A percentile compares a stretch with the other conserved stretches of the same genome.
phyloP scores from a whole-genome alignment of 2,888 invertebrate species.

The Cheilosia vulpina region DNA sequence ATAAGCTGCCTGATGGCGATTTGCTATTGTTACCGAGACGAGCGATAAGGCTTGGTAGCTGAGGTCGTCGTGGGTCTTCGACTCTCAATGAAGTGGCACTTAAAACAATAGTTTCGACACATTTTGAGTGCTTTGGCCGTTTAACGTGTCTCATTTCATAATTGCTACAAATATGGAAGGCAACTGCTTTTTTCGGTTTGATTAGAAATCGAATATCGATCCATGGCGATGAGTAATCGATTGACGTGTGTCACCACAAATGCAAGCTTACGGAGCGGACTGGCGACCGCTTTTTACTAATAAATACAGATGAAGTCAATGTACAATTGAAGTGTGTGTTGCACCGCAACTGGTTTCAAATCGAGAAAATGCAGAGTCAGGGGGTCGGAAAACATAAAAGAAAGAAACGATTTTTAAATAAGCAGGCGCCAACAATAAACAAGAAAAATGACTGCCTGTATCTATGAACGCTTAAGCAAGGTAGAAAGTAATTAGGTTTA shows the following conservation, averaged over 20 bases:
- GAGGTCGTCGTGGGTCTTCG: conserved; percentile 35
- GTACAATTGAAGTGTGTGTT: too few species aligned
- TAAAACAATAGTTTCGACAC: background rate
- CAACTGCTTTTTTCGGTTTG: conserved; percentile 26
- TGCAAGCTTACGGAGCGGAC: background rate
- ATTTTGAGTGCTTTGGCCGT: background rate
- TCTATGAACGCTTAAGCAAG: too few species aligned
- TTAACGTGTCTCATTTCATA: background rate
- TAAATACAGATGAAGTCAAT: too few species aligned
- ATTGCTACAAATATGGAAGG: background rate
- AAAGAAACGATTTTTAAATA: too few species aligned
- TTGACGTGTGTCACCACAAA: background rate
- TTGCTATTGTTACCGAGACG: conserved; percentile 25
- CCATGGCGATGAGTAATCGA: conserved; percentile 4
- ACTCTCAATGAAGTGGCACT: conserved; percentile 2
- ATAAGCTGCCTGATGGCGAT: conserved; percentile 2
- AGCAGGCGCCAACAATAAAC: too few species aligned
- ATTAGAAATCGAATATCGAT: background rate
- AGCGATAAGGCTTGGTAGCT: background rate
- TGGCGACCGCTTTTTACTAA: too few species aligned
- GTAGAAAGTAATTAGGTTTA: too few species aligned
- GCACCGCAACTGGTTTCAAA: too few species aligned
- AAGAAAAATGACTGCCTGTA: too few species aligned
- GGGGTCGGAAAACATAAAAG: too few species aligned
- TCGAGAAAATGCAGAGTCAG: too few species aligned